These are phyloP conservation scores for Catharus minimus DNA, from an alignment of 2,113 vertebrate species.

Conservation along the genomic window DNA sequence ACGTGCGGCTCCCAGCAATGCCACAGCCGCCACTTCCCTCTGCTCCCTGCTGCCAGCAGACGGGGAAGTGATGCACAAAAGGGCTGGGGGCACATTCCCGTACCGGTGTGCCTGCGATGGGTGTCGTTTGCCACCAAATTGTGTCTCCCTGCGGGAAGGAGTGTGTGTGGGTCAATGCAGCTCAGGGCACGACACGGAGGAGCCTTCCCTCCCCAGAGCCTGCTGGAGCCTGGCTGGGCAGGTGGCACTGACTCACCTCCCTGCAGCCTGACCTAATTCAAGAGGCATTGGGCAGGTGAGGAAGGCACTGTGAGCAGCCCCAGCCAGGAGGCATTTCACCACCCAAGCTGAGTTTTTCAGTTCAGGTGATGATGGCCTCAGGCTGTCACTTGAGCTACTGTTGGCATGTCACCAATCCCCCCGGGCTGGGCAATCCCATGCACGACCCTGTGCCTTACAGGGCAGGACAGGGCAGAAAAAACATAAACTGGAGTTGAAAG, in stretches of 20 bases:
- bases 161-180: fast-evolving
- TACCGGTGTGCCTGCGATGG: fast-evolving
- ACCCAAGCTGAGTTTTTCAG: neutral
- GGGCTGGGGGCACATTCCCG: fast-evolving
- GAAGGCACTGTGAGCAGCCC: neutral
- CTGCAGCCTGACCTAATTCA: neutral
- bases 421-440: neutral
- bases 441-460: fast-evolving
- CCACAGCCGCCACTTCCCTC: fast-evolving
- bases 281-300: neutral
- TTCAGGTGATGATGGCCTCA: neutral
- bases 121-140: neutral
- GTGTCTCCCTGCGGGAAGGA: neutral
- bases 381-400: neutral
- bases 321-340: neutral
- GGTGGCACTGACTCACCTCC: neutral
- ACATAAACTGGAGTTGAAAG: fast-evolving
- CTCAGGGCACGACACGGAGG: fast-evolving
- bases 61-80: fast-evolving
- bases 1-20: neutral
- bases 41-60: neutral
- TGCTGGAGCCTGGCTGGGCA: fast-evolving
- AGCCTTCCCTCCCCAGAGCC: fast-evolving
- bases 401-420: neutral
- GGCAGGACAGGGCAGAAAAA: neutral